These are phyloP conservation scores for Tragelaphus strepsiceros DNA, from an alignment of 2,113 vertebrate genomes.

Conservation along the genomic window DNA sequence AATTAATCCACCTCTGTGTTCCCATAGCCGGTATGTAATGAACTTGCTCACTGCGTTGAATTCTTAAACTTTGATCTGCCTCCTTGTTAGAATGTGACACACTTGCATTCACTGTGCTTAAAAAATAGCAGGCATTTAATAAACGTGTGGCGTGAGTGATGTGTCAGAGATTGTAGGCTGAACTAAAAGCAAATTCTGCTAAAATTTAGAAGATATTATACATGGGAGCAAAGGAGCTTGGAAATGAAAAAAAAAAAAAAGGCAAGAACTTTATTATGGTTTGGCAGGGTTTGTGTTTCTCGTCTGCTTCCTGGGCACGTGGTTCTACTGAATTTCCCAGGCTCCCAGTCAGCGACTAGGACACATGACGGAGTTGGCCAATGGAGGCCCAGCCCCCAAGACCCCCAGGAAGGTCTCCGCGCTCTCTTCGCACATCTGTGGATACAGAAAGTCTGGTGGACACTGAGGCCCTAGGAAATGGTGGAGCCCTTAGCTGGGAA, in stretches of 20 bases:
- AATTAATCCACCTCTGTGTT: neutral
- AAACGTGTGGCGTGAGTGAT: neutral
- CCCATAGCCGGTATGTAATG: neutral
- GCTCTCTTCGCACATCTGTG: neutral
- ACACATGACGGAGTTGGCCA: neutral
- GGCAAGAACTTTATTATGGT: neutral
- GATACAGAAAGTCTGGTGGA: neutral
- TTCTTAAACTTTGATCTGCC: neutral
- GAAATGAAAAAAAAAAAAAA: neutral
- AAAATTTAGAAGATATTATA: neutral
- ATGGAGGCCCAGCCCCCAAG: neutral
- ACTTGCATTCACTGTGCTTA: neutral
- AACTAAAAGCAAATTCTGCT: neutral
- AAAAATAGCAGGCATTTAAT: neutral
- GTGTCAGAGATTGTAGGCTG: neutral
- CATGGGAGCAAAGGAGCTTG: neutral
- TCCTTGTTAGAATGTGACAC: neutral
- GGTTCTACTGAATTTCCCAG: neutral
- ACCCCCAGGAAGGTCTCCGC: neutral
- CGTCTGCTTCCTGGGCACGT: neutral
- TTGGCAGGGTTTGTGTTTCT: neutral
- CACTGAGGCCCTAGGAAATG: neutral
- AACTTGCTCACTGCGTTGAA: neutral
- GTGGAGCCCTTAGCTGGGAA: neutral
- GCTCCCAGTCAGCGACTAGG: neutral